phyloP scores from a whole-genome alignment of 2,113 vertebrate species.

The Marmota flaviventris region DNA sequence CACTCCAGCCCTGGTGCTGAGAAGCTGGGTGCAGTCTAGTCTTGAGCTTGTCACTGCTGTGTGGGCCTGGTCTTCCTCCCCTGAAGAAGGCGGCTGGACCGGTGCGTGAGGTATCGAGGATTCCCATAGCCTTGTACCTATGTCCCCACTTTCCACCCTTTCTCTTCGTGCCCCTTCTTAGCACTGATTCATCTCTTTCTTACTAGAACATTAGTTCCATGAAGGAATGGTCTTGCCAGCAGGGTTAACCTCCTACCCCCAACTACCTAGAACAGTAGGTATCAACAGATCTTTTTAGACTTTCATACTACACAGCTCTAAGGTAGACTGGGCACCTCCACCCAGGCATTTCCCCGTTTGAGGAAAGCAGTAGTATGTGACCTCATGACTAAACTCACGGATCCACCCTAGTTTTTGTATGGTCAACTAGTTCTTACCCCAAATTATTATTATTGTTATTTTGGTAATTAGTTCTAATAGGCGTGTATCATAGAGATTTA shows the following conservation, averaged over 20 bases:
- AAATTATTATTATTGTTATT: neutral
- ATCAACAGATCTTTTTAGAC: neutral
- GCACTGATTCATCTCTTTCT: neutral
- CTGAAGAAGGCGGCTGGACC: neutral
- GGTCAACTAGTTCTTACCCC: neutral
- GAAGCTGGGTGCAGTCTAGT: neutral
- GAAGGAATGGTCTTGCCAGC: neutral
- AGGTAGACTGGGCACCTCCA: neutral
- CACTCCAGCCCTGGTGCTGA: neutral
- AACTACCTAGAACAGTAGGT: neutral
- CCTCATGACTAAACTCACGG: neutral
- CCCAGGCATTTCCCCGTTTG: neutral
- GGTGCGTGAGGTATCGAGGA: rapidly evolving
- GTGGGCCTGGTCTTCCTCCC: neutral
- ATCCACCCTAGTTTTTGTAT: neutral
- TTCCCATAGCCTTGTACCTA: neutral
- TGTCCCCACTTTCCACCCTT: neutral
- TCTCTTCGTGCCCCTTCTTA: neutral
- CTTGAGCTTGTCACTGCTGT: neutral
- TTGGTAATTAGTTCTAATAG: neutral
- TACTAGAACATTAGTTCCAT: neutral
- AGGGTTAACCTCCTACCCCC: neutral
- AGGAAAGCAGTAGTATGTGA: neutral
- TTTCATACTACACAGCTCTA: neutral
- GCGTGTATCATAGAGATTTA: conserved; percentile 29